Evolutionary conservation across 2,888 invertebrate species (phyloP), one percentile per base, ranked within the genome.

Genomic region (Coelopa pilipes): DNA sequence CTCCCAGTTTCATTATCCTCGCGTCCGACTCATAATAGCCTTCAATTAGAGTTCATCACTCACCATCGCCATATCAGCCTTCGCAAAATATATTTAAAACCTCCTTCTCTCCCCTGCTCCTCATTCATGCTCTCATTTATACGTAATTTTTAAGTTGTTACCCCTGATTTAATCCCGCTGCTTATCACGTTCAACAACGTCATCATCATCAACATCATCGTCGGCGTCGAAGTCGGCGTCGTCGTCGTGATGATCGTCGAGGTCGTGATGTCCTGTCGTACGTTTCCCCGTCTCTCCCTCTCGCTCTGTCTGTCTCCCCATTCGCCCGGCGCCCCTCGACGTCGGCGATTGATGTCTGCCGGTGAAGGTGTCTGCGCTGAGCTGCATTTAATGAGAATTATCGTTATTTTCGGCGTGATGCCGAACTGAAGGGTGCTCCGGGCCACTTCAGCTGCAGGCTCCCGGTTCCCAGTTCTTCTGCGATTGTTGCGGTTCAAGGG

Each of bases 361-460:
- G 47, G 19, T 24, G 70, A 21, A 70, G 70, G 70, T 70, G 70
- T 70, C 70, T 70, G 70, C 21, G 12, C 19, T 45, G 47, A 59
- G 57, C 69, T 57, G 57, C 57, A 24, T 69, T 67, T 69, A 57
- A 55, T 57, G 59, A 60, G 60, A 34, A 70, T 70, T 70, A 70
- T 47, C 59, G 59, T 70, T 60, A 70, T 70, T 60, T 62, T 70
- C 60, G 70, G 60, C 70, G 60, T 70, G 19, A 21, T 49, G 69
- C 57, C 45, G 57, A 69, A 69, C 17, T 62, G 62, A 13, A 24
- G 34, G 53, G 53, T 53, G 3, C 53, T 53, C 53, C 34, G 2
- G 34, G 34, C 34, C 34, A 4, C 34, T 34, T 34, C 34, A 34
- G 34, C 34, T 7, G 34, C n/a, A n/a, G n/a, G n/a, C n/a, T n/a